Evolutionary conservation across 2,797 vertebrate species (phyloP).

Genomic region (Mus spretus): DNA sequence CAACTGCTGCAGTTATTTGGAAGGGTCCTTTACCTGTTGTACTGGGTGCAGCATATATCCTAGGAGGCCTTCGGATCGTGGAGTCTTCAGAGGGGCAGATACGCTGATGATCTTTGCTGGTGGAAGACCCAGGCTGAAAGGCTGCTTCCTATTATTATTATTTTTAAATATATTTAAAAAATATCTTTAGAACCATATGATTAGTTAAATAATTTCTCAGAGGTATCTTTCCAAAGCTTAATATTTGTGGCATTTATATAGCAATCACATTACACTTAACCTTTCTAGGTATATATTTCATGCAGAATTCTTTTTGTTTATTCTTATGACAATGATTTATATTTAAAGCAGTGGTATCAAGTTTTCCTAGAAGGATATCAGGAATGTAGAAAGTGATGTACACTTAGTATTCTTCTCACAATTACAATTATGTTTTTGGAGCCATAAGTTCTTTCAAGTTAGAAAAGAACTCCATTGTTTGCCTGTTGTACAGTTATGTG

Average conservation of each 20-base stretch:
- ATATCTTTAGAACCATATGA: not conserved
- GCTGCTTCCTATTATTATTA: not conserved
- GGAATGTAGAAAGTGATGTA: not conserved
- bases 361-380: not conserved
- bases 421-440: slow-evolving; percentile 58
- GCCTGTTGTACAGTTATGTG: not conserved
- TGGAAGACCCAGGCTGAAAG: not conserved
- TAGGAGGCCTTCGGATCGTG: not conserved
- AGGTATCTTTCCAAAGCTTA: slow-evolving; percentile 2
- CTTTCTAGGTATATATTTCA: not conserved
- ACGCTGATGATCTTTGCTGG: not conserved
- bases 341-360: slow-evolving; percentile 1
- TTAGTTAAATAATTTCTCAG: slow-evolving; percentile 52
- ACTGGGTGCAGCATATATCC: not conserved
- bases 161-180: not conserved
- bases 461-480: slow-evolving; percentile 49
- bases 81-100: not conserved
- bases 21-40: not conserved
- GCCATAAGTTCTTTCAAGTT: slow-evolving; percentile 37
- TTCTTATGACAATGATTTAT: slow-evolving; percentile 49
- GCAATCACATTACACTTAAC: slow-evolving; percentile 4
- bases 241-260: not conserved
- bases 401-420: slow-evolving; percentile 14
- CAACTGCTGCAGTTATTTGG: no score
- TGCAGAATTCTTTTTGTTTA: slow-evolving; percentile 62